Conservation (phyloP, 2,888 invertebrate species). For the Steinernema hermaphroditum region DNA sequence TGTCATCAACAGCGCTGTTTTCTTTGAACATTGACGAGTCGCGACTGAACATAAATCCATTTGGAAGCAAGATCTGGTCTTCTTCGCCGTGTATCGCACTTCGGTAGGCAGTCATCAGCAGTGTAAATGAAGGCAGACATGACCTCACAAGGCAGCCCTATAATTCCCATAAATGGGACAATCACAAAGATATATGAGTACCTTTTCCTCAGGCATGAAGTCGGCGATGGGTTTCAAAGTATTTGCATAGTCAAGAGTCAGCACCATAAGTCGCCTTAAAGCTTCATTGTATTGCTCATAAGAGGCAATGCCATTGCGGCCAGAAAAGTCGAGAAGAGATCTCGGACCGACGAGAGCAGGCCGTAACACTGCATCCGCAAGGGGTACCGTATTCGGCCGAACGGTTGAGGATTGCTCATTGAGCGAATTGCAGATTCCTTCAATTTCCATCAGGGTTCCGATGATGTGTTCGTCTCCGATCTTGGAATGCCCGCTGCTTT, state of each 20-base stretch:
- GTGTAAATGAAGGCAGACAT: constrained; percentile 45
- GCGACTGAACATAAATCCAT: constrained; percentile 37
- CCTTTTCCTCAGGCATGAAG: constrained; percentile 55
- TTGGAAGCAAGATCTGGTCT: constrained; percentile 54
- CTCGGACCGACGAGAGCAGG: background rate
- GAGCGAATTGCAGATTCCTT: constrained; percentile 52
- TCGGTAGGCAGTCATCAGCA: constrained; percentile 53
- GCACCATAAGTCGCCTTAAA: constrained; percentile 51
- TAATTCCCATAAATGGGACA: no score
- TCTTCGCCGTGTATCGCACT: constrained; percentile 39
- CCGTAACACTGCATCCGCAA: background rate
- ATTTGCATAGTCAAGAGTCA: constrained; percentile 62
- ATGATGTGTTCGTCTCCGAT: constrained; percentile 39
- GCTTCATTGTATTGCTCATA: constrained; percentile 30
- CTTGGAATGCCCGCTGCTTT: constrained; percentile 5
- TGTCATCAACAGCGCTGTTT: constrained; percentile 22
- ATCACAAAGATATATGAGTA: constrained; percentile 32
- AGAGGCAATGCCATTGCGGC: background rate
- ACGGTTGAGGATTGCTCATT: constrained; percentile 46
- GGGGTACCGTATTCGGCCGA: background rate
- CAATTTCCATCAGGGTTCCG: constrained; percentile 58
- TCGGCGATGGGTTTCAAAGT: constrained; percentile 64
- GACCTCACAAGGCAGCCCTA: background rate
- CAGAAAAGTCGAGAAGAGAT: background rate
- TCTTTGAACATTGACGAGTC: constrained; percentile 28